Base-by-base conservation (phyloP, 1,140 invertebrate genomes). In the Thaumatotibia leucotreta region DNA sequence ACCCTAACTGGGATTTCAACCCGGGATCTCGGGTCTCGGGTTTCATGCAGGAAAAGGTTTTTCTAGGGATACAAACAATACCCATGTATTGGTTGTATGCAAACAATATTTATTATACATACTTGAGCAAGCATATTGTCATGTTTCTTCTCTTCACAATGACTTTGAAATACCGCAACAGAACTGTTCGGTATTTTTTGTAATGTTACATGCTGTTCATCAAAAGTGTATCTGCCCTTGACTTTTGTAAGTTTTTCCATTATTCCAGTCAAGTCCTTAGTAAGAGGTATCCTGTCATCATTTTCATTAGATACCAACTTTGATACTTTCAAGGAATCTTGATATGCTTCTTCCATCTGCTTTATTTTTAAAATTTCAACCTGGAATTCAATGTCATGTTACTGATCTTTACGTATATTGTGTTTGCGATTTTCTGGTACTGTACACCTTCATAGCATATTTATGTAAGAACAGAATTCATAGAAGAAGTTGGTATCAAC, bases 261-360 rank as follows among this genome's bases (percentile, higher is more conserved):
- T n/a, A 93, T 81, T 61, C 89, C 77, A 10, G 91, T 93, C 63
- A 94, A 79, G 91, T 95, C 90, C 89, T 95, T 92, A 79, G 93
- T 85, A 69, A 92, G 80, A 83, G 89, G 77, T 68, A 90, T 90
- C 54, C 86, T 79, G 35, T 91, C 83, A 67, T 91, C 91, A 61
- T 68, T 77, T 66, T 85, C 82, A 54, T 92, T 68, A 45, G 20
- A 35, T 35, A 11, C 39, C 52, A 70, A 65, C 66, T 65, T 63
- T 61, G 65, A 76, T 63, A 76, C 73, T 73, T 79, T 86, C 17
- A 91, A 67, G 64, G 80, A 89, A 23, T 89, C 77, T 65, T 86
- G 78, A 73, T 89, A 92, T 31, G 77, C 76, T 65, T 88, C 77
- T 73, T 92, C 89, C 33, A 86, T 67, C 54, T 79, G 76, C 64